phyloP scores from a whole-genome alignment of 1,140 invertebrate species.

The Bilobella aurantiaca region DNA sequence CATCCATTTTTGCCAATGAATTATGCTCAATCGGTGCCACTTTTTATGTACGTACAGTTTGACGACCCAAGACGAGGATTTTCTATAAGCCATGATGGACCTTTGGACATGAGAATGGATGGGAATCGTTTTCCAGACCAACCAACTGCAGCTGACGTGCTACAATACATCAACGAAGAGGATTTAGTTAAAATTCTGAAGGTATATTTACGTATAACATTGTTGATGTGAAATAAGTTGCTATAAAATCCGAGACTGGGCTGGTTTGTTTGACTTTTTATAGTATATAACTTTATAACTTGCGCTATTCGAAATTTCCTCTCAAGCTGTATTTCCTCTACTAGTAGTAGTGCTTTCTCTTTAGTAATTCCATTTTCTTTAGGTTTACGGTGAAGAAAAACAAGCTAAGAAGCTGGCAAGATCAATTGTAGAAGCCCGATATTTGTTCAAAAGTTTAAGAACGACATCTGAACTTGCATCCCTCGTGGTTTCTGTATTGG shows the following conservation, averaged over 20 bases:
- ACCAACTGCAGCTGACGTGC: conserved; percentile 72
- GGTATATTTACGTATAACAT: too few relatives aligned
- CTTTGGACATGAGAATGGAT: conserved; percentile 94
- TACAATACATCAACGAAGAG: conserved; percentile 63
- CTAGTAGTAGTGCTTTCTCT: too few relatives aligned
- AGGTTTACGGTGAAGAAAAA: conserved; percentile 81
- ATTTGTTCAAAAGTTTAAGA: conserved; percentile 63
- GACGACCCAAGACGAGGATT: conserved; percentile 72
- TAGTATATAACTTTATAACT: too few relatives aligned
- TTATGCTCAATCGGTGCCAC: too few relatives aligned
- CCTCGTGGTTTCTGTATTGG: conserved; percentile 58
- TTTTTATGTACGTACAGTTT: too few relatives aligned
- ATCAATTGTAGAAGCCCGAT: conserved; percentile 76
- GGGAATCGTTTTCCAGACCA: conserved; percentile 54
- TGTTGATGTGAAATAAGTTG: too few relatives aligned
- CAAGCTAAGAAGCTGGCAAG: conserved; percentile 73
- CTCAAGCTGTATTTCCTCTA: conserved; percentile 2
- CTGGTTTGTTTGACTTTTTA: too few relatives aligned
- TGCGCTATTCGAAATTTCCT: background rate
- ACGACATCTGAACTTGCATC: conserved; percentile 75
- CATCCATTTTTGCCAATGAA: too few relatives aligned
- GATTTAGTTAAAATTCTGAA: conserved; percentile 74
- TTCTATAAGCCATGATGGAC: conserved; percentile 67
- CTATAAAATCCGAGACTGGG: too few relatives aligned
- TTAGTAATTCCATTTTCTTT: too few relatives aligned